These are phyloP conservation scores for Macropus fuliginosus DNA, from an alignment of 2,797 vertebrate genomes.

Conservation along the genomic window DNA sequence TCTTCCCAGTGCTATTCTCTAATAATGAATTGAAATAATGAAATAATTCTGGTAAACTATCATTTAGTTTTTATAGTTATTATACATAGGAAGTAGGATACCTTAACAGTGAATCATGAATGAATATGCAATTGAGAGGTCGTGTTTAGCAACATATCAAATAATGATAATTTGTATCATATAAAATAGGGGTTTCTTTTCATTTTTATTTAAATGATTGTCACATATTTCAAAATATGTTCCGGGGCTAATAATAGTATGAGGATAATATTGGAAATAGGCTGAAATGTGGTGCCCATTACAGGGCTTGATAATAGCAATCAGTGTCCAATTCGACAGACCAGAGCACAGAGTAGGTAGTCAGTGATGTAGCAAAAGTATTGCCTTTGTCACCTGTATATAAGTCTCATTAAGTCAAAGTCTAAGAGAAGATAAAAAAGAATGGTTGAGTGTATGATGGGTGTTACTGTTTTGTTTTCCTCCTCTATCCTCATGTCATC, in stretches of 20 bases:
- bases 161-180: constrained; percentile 50
- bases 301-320: not conserved
- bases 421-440: not conserved
- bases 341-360: not conserved
- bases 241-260: not conserved
- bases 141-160: constrained; percentile 48
- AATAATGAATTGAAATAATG: constrained; percentile 68
- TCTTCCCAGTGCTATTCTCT: constrained; percentile 63
- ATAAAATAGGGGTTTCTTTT: constrained; percentile 46
- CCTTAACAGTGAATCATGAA: constrained; percentile 55
- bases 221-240: constrained; percentile 18
- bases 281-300: constrained; percentile 19
- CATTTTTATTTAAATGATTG: constrained; percentile 49
- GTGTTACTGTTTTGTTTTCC: not conserved
- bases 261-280: not conserved
- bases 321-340: not conserved
- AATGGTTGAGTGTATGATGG: not conserved
- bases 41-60: constrained; percentile 66
- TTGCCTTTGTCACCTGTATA: not conserved
- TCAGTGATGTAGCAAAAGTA: not conserved
- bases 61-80: constrained; percentile 69
- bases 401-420: not conserved
- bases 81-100: constrained; percentile 68
- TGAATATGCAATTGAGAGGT: constrained; percentile 62
- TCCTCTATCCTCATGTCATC: not conserved